Evolutionary conservation across 2,113 vertebrate genomes (phyloP), one percentile per base, ranked within the genome.

Genomic region (Labeo catla): DNA sequence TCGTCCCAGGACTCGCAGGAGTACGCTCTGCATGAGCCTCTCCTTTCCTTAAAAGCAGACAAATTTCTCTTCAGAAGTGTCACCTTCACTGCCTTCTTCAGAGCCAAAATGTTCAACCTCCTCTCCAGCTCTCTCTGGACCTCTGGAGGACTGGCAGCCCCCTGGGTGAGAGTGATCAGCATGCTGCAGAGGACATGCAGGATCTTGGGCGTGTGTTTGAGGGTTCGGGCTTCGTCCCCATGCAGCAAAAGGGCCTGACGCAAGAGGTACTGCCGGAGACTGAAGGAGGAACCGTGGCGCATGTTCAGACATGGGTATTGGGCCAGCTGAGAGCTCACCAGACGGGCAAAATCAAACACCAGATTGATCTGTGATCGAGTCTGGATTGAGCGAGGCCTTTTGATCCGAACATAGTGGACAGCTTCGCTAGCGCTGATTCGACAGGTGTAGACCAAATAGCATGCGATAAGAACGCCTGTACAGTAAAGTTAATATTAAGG

Each of bases 391-490:
- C 90, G 93, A 28, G 95, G 96, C 8, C 96, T 88, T 73, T 94
- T 95, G 16, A 95, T 93, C 45, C 95, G 92, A 8, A 96, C 95
- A 6, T 93, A 96, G 89, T 95, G 95, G 16, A 96, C 92, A 0
- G 95, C 95, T 87, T 95, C 95, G 11, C 94, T 94, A 2, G 96
- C 93, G 63, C 92, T 94, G 85, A 95, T 92, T 49, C 94, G 94
- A 74, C 95, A 88, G 21, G 92, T 95, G 91, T 95, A 96, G 89
- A 95, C 88, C 79, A 96, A 88, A 89, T 96, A 96, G 84, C 96
- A 96, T 78, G 96, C 96, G 76, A 96, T 95, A 61, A 96, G 93
- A 65, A 96, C 95, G 2, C 95, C 96, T 96, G 92, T 52, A 66
- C 8, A 63, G 61, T 9, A 16, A 49, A 39, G 16, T 28, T 23